Percentiles rank a stretch among this genome's conserved stretches.
These are phyloP conservation scores for Drosophila longiperda DNA, from an alignment of 2,888 invertebrate species.

Conservation along the genomic window DNA sequence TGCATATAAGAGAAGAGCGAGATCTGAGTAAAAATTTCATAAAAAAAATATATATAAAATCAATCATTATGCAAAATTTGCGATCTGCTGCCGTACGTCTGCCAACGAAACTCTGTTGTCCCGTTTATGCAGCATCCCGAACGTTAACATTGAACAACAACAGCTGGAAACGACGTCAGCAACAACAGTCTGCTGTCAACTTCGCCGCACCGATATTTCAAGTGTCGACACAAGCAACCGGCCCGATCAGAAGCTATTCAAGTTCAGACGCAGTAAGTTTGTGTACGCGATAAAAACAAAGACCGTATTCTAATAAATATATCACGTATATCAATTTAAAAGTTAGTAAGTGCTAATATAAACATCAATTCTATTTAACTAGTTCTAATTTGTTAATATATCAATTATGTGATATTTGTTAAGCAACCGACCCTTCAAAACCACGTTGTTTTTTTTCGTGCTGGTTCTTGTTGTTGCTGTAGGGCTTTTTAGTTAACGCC, in stretches of 20 bases:
- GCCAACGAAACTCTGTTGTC: not conserved
- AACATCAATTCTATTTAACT: not conserved
- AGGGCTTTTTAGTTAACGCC: not conserved
- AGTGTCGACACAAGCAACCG: slow-evolving; percentile 3
- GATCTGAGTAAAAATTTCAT: slow-evolving; percentile 18
- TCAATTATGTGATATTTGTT: not conserved
- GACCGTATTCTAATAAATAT: not conserved
- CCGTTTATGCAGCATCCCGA: slow-evolving; percentile 15
- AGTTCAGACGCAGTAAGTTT: slow-evolving; percentile 42
- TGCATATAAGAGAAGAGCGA: slow-evolving; percentile 27
- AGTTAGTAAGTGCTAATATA: not conserved
- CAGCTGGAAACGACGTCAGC: slow-evolving; percentile 36
- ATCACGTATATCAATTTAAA: not conserved
- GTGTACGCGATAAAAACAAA: not conserved
- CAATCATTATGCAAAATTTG: slow-evolving; percentile 42
- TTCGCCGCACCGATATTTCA: slow-evolving; percentile 17
- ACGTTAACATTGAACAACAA: slow-evolving; percentile 2
- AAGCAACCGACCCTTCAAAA: not conserved
- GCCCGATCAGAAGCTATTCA: slow-evolving; percentile 65
- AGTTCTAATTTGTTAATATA: not conserved
- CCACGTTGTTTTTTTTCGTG: slow-evolving; percentile 28
- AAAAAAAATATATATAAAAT: not conserved
- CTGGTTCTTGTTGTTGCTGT: not conserved
- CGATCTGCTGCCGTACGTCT: slow-evolving; percentile 15
- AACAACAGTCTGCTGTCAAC: slow-evolving; percentile 21